Evolutionary conservation across 2,113 vertebrate genomes (phyloP).

Genomic region (Panthera tigris): DNA sequence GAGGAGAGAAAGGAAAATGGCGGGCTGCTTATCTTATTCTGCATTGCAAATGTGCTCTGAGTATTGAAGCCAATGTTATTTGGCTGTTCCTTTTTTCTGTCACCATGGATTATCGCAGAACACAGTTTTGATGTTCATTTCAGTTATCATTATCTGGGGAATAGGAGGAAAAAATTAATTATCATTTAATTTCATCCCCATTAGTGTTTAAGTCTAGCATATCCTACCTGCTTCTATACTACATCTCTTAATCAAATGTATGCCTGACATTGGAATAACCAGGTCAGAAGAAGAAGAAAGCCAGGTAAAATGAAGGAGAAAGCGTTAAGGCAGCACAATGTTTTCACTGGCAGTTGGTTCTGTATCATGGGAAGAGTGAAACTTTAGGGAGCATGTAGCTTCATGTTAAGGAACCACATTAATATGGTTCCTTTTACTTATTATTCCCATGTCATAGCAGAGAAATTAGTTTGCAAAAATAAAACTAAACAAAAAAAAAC

Average conservation of each 20-base stretch:
- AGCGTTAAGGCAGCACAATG: background rate
- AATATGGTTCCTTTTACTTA: background rate
- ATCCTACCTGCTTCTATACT: background rate
- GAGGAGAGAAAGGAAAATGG: background rate
- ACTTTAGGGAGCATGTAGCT: background rate
- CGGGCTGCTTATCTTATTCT: background rate
- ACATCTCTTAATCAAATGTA: background rate
- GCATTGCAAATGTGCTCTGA: background rate
- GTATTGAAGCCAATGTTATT: background rate
- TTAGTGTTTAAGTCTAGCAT: background rate
- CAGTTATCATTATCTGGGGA: background rate
- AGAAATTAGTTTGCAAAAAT: background rate
- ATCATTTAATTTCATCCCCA: conserved; percentile 25
- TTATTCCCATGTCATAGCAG: background rate
- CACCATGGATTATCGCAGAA: background rate
- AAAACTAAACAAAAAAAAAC: background rate
- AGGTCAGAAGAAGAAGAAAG: background rate
- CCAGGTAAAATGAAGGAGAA: background rate
- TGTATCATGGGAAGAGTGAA: background rate
- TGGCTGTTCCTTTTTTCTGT: background rate
- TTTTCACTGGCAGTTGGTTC: background rate
- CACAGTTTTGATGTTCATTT: background rate
- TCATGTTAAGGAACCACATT: background rate
- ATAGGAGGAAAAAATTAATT: background rate
- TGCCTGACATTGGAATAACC: background rate